Conservation (phyloP, 2,797 vertebrate genomes). For the Silurus aristotelis region DNA sequence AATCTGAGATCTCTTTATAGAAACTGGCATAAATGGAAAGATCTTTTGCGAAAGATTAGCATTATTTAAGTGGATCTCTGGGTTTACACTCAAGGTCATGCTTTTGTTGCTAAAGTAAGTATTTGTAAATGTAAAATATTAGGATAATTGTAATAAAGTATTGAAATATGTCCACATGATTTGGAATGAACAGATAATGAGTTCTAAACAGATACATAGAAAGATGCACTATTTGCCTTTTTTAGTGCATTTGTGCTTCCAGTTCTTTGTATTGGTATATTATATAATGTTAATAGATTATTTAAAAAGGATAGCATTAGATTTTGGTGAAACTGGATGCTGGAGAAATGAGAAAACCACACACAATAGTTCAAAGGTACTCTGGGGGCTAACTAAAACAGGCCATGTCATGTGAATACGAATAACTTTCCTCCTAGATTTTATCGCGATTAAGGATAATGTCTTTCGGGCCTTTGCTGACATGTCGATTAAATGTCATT, state of each 20-base stretch:
- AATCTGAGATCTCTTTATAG: background rate
- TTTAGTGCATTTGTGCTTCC: background rate
- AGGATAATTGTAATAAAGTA: background rate
- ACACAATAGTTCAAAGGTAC: background rate
- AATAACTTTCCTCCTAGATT: background rate
- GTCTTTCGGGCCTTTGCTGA: background rate
- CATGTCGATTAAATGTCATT: background rate
- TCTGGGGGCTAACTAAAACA: background rate
- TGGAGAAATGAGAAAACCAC: background rate
- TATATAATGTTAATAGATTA: background rate
- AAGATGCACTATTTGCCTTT: background rate
- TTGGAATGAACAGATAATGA: background rate
- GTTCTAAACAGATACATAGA: background rate
- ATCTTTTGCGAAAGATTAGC: background rate
- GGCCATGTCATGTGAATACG: background rate
- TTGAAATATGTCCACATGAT: background rate
- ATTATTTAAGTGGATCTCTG: background rate
- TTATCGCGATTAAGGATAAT: background rate
- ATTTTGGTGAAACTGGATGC: background rate
- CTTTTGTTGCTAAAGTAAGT: background rate
- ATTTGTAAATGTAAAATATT: background rate
- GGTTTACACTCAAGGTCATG: background rate
- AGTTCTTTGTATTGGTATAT: background rate
- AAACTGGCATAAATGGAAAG: slow-evolving; percentile 1
- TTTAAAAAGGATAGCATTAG: background rate